A percentile compares a stretch with the other conserved stretches of the same genome.
Conservation (phyloP, 1,140 invertebrate genomes). For the Andrena cerasifolii region DNA sequence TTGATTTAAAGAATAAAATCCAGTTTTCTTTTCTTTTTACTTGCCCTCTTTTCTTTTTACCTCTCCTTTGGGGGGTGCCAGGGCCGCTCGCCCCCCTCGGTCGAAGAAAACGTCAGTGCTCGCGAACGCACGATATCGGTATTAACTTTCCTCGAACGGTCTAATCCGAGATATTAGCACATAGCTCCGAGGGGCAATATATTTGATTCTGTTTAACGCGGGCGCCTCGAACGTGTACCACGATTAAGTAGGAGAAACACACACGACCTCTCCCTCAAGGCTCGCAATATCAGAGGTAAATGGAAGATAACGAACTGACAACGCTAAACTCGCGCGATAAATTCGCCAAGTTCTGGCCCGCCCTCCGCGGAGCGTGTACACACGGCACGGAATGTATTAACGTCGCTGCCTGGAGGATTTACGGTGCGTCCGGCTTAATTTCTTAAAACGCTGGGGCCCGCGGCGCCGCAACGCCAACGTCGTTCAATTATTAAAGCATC, state of each 20-base stretch:
- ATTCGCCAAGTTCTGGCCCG: conserved; percentile 1
- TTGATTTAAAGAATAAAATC: too few species aligned
- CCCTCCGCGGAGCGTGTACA: conserved; percentile 1
- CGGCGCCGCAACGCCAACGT: neutral
- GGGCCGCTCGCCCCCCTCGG: too few species aligned
- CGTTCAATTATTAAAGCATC: conserved; percentile 6
- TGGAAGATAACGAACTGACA: conserved; percentile 9
- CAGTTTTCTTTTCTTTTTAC: too few species aligned
- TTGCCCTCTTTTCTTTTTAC: too few species aligned
- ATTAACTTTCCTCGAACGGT: neutral
- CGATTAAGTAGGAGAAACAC: conserved; percentile 22
- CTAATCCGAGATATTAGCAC: conserved; percentile 16
- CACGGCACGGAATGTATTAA: neutral
- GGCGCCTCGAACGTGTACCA: neutral
- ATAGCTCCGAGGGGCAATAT: conserved; percentile 18
- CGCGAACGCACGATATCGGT: neutral
- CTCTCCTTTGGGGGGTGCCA: too few species aligned
- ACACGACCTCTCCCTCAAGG: neutral
- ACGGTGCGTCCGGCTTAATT: conserved; percentile 3
- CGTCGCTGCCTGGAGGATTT: conserved; percentile 1
- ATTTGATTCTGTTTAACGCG: conserved; percentile 28
- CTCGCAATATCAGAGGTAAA: conserved; percentile 8
- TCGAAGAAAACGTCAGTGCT: neutral
- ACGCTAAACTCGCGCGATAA: neutral
- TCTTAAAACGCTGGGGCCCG: neutral